A percentile compares a stretch with the other conserved stretches of the same genome.
phyloP scores from a whole-genome alignment of 92 coral and sea anemone genomes.

The Phenganax marumi region DNA sequence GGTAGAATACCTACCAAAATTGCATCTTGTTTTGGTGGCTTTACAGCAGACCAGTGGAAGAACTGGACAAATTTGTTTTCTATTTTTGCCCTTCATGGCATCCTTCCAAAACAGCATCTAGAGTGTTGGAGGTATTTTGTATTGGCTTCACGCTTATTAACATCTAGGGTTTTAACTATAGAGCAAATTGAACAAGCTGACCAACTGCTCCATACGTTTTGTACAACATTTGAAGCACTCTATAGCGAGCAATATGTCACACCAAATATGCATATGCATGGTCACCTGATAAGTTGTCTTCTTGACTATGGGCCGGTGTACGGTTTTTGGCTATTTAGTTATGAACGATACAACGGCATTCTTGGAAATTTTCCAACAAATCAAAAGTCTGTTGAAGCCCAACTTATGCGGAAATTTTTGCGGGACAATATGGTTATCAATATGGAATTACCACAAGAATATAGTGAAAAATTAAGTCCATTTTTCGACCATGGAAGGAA shows the following conservation, averaged over 20 bases:
- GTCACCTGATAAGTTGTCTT: slow-evolving; percentile 27
- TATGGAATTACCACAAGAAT: slow-evolving; percentile 22
- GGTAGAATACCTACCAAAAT: slow-evolving; percentile 64
- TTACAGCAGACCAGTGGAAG: slow-evolving; percentile 73
- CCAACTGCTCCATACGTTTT: slow-evolving; percentile 9
- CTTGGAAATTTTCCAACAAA: slow-evolving; percentile 36
- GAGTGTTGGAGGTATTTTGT: slow-evolving; percentile 49
- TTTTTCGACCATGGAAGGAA: not conserved
- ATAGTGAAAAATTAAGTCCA: slow-evolving; percentile 4
- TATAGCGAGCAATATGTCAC: slow-evolving; percentile 16
- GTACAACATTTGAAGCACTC: not conserved
- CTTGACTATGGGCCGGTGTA: slow-evolving; percentile 38
- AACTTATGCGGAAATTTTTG: slow-evolving; percentile 32
- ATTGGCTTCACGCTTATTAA: slow-evolving; percentile 8
- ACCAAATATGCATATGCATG: slow-evolving; percentile 42
- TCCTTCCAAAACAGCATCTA: slow-evolving; percentile 57
- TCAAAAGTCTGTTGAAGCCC: slow-evolving; percentile 26
- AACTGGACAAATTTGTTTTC: slow-evolving; percentile 62
- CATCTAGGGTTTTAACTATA: not conserved
- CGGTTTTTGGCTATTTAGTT: slow-evolving; percentile 44
- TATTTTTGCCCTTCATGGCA: slow-evolving; percentile 51
- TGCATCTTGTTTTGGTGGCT: slow-evolving; percentile 52
- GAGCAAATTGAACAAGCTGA: slow-evolving; percentile 22
- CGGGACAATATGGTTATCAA: not conserved
- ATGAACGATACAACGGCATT: slow-evolving; percentile 43